phyloP scores from a whole-genome alignment of 2,797 vertebrate species.

The Scolopax rusticola region DNA sequence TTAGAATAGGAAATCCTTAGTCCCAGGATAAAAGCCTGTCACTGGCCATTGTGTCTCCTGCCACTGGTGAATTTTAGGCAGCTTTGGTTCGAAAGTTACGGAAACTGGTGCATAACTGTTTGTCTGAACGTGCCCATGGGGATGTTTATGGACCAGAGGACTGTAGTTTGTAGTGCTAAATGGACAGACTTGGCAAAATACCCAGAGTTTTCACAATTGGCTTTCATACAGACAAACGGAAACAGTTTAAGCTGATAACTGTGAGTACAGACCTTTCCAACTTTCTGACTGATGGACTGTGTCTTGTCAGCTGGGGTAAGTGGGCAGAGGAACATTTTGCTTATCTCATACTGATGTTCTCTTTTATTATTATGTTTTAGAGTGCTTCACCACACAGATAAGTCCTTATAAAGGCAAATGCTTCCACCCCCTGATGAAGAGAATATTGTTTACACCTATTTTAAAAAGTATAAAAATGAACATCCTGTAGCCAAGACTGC shows the following conservation, averaged over 20 bases:
- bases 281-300: background rate
- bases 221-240: background rate
- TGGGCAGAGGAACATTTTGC: background rate
- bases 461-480: slow-evolving; percentile 62
- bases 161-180: background rate
- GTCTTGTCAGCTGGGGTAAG: background rate
- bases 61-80: background rate
- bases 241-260: background rate
- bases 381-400: slow-evolving; percentile 79
- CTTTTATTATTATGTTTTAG: slow-evolving; percentile 78
- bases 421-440: slow-evolving; percentile 85
- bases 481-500: slow-evolving; percentile 77
- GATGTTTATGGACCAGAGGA: background rate
- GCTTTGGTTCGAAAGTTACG: background rate
- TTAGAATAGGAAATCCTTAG: background rate
- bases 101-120: background rate
- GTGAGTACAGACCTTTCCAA: background rate
- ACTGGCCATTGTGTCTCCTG: background rate
- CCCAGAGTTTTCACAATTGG: background rate
- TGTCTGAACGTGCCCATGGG: background rate
- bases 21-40: background rate
- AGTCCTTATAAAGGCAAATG: slow-evolving; percentile 85
- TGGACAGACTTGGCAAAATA: background rate
- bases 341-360: background rate
- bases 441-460: slow-evolving; percentile 83